Base-by-base conservation (phyloP, 2,113 vertebrate genomes). In the Anolis sagrei region DNA sequence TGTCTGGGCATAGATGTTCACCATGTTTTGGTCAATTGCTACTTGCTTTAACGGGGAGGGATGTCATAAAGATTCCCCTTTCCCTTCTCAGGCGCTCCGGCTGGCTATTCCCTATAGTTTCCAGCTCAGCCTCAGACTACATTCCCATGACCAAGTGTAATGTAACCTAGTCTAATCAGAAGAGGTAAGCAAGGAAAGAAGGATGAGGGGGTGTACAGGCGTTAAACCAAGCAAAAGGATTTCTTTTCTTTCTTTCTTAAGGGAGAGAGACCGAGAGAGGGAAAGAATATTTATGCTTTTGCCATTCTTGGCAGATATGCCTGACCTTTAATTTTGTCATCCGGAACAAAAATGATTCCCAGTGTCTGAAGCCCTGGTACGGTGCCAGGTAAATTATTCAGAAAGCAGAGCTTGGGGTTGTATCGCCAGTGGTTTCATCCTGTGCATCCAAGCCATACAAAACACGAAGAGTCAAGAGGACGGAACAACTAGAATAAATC, bases 301-400 rank as follows among this genome's bases (percentile, higher is more conserved):
- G 87, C 51, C 49, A 90, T 86, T 19, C 0, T 92, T 91, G 89
- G 89, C 86, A 84, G 74, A 8, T 8, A n/a, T 87, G 89, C 86
- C 92, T 90, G 86, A 76, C 62, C 69, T 93, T 93, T 92, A 81
- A 80, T 91, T 93, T 90, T 86, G 79, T 94, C 90, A 84, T 92
- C 68, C 82, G 85, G 79, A 94, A 93, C 7, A 86, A 84, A 73
- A 61, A 44, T 62, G 29, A 79, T 25, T 13, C 62, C 44, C 4
- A 89, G 39, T 62, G 78, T 87, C n/a, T 3, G 87, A 80, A 75
- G 18, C 66, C 72, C 82, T 87, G 81, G 80, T 68, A 78, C 88
- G 85, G 64, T 94, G 91, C 95, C 93, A 94, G 92, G 89, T 86
- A 90, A 93, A 92, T 91, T 94, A 92, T 89, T 90, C 89, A 90